Conservation (phyloP, 2,797 vertebrate genomes). For the Delichon dasypus region DNA sequence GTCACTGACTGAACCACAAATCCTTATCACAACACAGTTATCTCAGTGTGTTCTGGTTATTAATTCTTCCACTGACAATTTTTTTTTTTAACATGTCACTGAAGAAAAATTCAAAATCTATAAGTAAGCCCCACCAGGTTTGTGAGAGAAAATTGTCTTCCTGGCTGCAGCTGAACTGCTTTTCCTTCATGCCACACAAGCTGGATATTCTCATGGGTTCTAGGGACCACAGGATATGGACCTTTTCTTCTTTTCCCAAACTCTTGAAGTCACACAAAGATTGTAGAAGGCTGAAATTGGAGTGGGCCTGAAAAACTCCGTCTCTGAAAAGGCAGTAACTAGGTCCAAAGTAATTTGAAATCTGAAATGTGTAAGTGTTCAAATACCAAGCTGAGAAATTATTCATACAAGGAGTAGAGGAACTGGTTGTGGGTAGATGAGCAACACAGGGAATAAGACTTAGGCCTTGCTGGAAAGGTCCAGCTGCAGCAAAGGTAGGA, state of each 20-base stretch:
- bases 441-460: not conserved
- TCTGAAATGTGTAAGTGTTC: not conserved
- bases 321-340: not conserved
- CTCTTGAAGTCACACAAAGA: not conserved
- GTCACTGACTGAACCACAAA: not conserved
- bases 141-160: not conserved
- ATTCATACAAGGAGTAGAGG: not conserved
- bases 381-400: not conserved
- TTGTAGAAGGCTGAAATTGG: not conserved
- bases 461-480: not conserved
- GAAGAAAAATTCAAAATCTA: not conserved
- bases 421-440: not conserved
- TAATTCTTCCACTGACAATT: not conserved
- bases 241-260: not conserved
- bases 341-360: not conserved
- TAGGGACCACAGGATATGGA: not conserved
- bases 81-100: not conserved
- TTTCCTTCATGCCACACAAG: not conserved
- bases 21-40: not conserved
- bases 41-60: not conserved
- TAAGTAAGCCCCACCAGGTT: not conserved
- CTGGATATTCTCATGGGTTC: not conserved
- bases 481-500: not conserved
- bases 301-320: not conserved
- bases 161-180: not conserved